A percentile compares a stretch with the other conserved stretches of the same genome.
Evolutionary conservation across 1,140 invertebrate species (phyloP).

Genomic region (Anastatus disparis): DNA sequence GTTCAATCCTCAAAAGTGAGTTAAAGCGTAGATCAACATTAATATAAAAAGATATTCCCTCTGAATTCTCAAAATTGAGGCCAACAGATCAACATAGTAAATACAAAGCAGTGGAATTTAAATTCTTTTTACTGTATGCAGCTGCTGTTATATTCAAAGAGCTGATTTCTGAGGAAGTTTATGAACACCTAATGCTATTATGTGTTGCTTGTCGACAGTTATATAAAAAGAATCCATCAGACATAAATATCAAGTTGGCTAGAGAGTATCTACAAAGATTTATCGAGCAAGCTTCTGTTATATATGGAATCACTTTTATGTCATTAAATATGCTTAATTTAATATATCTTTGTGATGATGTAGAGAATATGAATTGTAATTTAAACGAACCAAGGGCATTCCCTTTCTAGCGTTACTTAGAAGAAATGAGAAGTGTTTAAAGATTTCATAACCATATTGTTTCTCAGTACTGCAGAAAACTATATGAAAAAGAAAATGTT

Average conservation of each 20-base stretch:
- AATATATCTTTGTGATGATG: no score
- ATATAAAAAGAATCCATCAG: no score
- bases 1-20: not conserved
- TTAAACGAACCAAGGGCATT: no score
- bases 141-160: not conserved
- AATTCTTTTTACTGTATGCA: not conserved
- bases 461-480: not conserved
- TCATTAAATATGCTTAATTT: no score
- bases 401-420: no score
- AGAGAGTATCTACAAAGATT: no score
- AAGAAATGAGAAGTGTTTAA: not conserved
- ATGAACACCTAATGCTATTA: not conserved
- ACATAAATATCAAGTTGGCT: no score
- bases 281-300: no score
- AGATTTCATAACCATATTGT: not conserved
- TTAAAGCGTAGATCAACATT: not conserved
- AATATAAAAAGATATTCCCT: not conserved
- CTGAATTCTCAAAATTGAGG: not conserved
- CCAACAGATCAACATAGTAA: not conserved
- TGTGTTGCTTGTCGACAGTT: not conserved
- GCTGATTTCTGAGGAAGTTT: no score
- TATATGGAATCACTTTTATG: no score
- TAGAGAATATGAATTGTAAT: no score
- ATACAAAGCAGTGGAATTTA: not conserved
- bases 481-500: no score